These are phyloP conservation scores for Trichosurus vulpecula DNA, from an alignment of 2,797 vertebrate genomes.

Conservation along the genomic window DNA sequence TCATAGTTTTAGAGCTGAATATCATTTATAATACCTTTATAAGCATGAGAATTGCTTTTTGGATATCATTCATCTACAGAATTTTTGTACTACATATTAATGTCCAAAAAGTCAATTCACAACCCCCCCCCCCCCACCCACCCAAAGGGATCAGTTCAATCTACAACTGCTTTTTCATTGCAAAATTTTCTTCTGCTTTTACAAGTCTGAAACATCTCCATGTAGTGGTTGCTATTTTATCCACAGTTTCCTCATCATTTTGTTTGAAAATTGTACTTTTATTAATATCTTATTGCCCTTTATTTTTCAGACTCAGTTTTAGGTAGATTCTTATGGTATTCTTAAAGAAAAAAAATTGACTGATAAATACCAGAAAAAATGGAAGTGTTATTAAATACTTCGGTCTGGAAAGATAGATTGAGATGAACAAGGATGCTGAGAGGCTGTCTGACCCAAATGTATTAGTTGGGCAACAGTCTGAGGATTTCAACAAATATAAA, in stretches of 20 bases:
- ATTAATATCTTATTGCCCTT: neutral
- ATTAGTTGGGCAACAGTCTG: neutral
- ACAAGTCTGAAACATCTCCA: neutral
- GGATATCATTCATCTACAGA: neutral
- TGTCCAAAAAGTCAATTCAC: neutral
- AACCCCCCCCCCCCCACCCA: too few relatives aligned
- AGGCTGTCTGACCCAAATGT: neutral
- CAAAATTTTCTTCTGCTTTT: neutral
- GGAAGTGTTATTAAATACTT: neutral
- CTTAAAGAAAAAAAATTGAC: neutral
- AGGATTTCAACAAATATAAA: neutral
- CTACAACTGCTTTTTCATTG: neutral
- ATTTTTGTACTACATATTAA: neutral
- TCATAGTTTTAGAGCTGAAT: neutral
- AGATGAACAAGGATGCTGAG: neutral
- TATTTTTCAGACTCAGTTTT: constrained; percentile 18
- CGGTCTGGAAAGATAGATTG: neutral
- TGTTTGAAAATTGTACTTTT: constrained; percentile 48
- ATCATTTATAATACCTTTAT: neutral
- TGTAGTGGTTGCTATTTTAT: constrained; percentile 1
- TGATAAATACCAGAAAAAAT: neutral
- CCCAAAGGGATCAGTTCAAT: neutral
- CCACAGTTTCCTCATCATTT: neutral
- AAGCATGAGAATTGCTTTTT: neutral
- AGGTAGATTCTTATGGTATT: neutral